Percentiles rank a stretch among this genome's conserved stretches.
These are phyloP conservation scores for Atractosteus spatula DNA, from an alignment of 2,113 vertebrate species.

Conservation along the genomic window DNA sequence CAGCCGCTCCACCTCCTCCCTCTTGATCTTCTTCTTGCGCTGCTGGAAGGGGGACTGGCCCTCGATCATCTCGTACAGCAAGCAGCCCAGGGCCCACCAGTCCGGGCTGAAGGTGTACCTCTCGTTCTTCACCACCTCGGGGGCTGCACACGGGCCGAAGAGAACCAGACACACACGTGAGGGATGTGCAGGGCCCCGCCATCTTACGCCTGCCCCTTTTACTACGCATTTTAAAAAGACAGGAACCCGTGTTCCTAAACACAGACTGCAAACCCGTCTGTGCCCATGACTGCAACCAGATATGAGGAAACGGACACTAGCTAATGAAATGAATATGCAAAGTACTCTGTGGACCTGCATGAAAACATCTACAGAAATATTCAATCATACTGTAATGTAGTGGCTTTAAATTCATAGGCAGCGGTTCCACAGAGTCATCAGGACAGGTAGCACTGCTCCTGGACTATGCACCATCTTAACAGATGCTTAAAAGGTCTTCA, in stretches of 20 bases:
- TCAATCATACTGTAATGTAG: too few relatives aligned
- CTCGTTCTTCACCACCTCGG: conserved; percentile 92
- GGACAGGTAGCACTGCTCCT: too few relatives aligned
- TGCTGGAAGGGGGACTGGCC: conserved; percentile 97
- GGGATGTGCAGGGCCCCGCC: too few relatives aligned
- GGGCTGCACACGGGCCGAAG: conserved; percentile 62
- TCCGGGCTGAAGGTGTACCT: conserved; percentile 92
- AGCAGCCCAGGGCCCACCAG: conserved; percentile 95
- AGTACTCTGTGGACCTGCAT: too few relatives aligned
- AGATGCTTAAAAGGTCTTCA: too few relatives aligned
- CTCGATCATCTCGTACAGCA: conserved; percentile 96
- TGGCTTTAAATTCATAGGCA: too few relatives aligned
- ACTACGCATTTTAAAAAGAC: too few relatives aligned
- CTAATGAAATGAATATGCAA: too few relatives aligned
- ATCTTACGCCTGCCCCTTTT: not conserved
- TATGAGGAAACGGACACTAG: not conserved
- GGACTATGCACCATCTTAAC: too few relatives aligned
- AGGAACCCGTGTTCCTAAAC: too few relatives aligned
- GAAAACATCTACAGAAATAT: too few relatives aligned
- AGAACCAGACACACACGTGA: not conserved
- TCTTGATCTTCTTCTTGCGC: conserved; percentile 94
- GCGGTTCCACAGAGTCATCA: too few relatives aligned
- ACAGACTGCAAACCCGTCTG: not conserved
- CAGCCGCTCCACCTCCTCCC: conserved; percentile 91
- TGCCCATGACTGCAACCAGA: not conserved